Evolutionary conservation across 2,113 vertebrate genomes (phyloP).

Genomic region (Clupea harengus): DNA sequence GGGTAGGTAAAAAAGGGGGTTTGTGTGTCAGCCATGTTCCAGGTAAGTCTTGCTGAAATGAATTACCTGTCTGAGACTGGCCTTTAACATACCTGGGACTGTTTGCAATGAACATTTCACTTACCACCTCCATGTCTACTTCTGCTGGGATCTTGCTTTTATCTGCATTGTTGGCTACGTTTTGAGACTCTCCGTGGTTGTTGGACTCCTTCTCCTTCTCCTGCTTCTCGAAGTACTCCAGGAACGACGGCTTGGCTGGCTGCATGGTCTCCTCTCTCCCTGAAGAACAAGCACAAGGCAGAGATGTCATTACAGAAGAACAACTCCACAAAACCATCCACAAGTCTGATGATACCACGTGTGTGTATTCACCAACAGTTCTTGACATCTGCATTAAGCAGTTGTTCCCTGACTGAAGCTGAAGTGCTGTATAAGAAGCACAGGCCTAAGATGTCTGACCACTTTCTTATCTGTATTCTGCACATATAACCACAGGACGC

Average conservation of each 20-base stretch:
- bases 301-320: not conserved
- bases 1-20: not conserved
- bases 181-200: slow-evolving; percentile 68
- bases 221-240: slow-evolving; percentile 87
- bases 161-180: slow-evolving; percentile 64
- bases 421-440: not conserved
- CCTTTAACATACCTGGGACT: not conserved
- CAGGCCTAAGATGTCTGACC: not conserved
- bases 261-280: slow-evolving; percentile 86
- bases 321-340: not conserved
- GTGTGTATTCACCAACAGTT: not conserved
- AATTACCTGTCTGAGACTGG: not conserved
- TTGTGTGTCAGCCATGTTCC: not conserved
- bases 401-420: not conserved
- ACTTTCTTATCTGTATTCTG: not conserved
- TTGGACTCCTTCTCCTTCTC: slow-evolving; percentile 91
- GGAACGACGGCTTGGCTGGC: slow-evolving; percentile 87
- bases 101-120: slow-evolving; percentile 43
- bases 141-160: slow-evolving; percentile 81
- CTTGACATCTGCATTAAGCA: not conserved
- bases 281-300: slow-evolving; percentile 59
- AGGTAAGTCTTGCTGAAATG: not conserved
- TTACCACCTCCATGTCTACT: slow-evolving; percentile 89
- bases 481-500: not conserved
- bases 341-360: not conserved